phyloP scores from a whole-genome alignment of 2,888 invertebrate species.

The Mayetiola destructor region DNA sequence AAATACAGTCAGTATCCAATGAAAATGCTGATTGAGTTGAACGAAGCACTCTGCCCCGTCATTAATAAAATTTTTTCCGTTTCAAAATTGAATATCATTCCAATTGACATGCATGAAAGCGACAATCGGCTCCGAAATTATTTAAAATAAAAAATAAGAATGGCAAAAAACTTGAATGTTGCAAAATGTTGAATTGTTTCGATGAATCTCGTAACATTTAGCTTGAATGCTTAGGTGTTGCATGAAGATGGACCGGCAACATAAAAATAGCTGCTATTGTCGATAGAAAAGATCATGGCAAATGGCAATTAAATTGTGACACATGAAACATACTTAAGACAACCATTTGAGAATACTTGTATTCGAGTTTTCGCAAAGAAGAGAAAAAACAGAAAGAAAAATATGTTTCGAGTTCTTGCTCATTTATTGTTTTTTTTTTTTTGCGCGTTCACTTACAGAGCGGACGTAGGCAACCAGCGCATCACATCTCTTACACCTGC shows the following conservation, averaged over 20 bases:
- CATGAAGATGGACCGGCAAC: not conserved
- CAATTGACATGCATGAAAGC: too few relatives aligned
- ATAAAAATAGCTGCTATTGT: constrained; percentile 6
- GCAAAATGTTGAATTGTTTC: not conserved
- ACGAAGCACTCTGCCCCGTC: too few relatives aligned
- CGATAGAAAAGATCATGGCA: not conserved
- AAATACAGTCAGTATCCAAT: too few relatives aligned
- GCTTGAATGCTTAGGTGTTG: too few relatives aligned
- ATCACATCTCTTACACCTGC: not conserved
- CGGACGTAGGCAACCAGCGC: too few relatives aligned
- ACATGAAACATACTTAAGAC: not conserved
- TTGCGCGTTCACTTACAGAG: too few relatives aligned
- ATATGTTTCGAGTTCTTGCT: too few relatives aligned
- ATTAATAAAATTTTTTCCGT: not conserved
- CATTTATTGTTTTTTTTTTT: not conserved
- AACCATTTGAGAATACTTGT: not conserved
- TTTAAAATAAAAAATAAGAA: not conserved
- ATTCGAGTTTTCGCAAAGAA: too few relatives aligned
- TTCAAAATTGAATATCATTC: not conserved
- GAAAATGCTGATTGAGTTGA: too few relatives aligned
- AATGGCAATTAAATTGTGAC: not conserved
- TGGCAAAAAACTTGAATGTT: not conserved
- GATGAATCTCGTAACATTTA: too few relatives aligned
- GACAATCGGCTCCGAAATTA: not conserved
- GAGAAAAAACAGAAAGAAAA: too few relatives aligned